phyloP scores from a whole-genome alignment of 1,140 invertebrate species.

The Conus betulinus region DNA sequence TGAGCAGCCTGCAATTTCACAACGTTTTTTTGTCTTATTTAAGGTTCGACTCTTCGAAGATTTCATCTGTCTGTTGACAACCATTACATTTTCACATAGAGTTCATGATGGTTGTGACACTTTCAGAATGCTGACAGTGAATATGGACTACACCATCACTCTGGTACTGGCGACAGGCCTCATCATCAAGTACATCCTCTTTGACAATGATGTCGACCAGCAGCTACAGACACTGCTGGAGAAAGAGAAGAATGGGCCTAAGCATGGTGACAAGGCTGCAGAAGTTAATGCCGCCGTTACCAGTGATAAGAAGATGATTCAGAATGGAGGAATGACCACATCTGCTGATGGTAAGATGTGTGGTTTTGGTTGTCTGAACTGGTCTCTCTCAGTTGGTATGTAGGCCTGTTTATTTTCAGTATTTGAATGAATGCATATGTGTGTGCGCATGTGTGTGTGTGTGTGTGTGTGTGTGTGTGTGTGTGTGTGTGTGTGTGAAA shows the following conservation, averaged over 20 bases:
- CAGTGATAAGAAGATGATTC: background rate
- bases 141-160: conserved; percentile 92
- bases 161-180: conserved; percentile 88
- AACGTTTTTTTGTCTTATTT: too few relatives aligned
- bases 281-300: background rate
- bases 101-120: background rate
- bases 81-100: too few relatives aligned
- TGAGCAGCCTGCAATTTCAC: too few relatives aligned
- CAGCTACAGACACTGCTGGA: conserved; percentile 27
- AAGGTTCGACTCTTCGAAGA: too few relatives aligned
- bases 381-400: too few relatives aligned
- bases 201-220: conserved; percentile 74
- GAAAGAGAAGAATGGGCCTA: background rate
- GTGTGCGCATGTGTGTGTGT: too few relatives aligned
- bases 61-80: too few relatives aligned
- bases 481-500: too few relatives aligned
- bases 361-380: too few relatives aligned
- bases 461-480: background rate
- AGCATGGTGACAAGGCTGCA: background rate
- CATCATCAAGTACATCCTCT: conserved; percentile 92
- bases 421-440: background rate
- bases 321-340: background rate
- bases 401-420: too few relatives aligned
- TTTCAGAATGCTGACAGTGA: conserved; percentile 85
- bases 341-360: background rate